phyloP scores from a whole-genome alignment of 2,888 invertebrate species.

The Lucinisca nassula region DNA sequence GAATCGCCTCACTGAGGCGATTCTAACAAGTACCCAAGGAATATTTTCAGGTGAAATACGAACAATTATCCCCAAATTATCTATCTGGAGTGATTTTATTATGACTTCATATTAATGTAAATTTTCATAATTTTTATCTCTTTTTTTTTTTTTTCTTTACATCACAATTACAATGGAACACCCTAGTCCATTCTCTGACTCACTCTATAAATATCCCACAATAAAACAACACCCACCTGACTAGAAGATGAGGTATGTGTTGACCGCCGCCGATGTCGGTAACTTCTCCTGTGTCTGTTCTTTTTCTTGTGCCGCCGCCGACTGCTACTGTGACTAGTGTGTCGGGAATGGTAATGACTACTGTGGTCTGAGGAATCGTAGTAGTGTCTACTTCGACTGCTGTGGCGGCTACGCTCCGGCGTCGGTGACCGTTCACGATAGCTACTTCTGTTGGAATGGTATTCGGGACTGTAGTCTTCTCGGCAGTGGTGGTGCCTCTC shows the following conservation, averaged over 20 bases:
- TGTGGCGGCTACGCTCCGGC: slow-evolving; percentile 43
- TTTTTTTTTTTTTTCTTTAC: no score
- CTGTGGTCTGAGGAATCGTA: slow-evolving; percentile 66
- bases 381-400: slow-evolving; percentile 60
- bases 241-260: slow-evolving; percentile 76
- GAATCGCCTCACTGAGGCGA: no score
- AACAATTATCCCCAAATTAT: no score
- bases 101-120: no score
- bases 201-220: neutral
- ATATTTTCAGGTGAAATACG: no score
- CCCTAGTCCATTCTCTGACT: neutral
- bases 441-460: slow-evolving; percentile 51
- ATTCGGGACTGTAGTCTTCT: slow-evolving; percentile 65
- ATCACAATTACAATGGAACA: neutral
- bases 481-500: slow-evolving; percentile 56
- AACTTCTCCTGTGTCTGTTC: slow-evolving; percentile 70
- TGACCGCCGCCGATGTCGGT: slow-evolving; percentile 71
- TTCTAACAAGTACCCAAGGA: no score
- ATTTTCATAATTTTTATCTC: no score
- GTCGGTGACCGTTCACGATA: slow-evolving; percentile 69
- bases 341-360: slow-evolving; percentile 74
- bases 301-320: slow-evolving; percentile 68
- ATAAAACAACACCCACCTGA: slow-evolving; percentile 67
- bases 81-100: no score
- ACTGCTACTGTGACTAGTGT: slow-evolving; percentile 69